Evolutionary conservation across 2,113 vertebrate species (phyloP).

Genomic region (Blennius ocellaris): DNA sequence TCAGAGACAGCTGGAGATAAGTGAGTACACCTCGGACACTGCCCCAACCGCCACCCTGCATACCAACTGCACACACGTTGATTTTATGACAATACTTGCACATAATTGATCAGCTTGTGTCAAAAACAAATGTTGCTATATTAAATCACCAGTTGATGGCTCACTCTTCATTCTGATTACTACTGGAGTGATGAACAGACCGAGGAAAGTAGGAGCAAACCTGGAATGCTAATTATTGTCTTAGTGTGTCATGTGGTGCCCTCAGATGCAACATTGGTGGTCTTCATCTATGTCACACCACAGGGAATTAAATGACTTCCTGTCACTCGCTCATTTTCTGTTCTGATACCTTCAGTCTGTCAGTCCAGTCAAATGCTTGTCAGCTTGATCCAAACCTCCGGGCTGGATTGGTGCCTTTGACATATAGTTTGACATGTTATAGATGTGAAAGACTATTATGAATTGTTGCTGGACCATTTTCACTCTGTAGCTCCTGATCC

Average conservation of each 20-base stretch:
- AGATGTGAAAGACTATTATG: background rate
- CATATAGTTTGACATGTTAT: background rate
- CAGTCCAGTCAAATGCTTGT: background rate
- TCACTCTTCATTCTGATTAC: too few relatives aligned
- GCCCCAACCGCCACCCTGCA: background rate
- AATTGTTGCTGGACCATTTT: background rate
- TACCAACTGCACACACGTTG: constrained; percentile 1
- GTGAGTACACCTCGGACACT: constrained; percentile 80
- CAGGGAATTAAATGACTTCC: background rate
- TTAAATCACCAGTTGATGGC: too few relatives aligned
- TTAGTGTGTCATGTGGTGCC: background rate
- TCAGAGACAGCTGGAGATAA: constrained; percentile 94
- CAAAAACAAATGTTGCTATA: background rate
- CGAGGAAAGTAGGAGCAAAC: too few relatives aligned
- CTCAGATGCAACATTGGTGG: background rate
- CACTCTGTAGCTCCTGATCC: too few relatives aligned
- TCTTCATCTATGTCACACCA: background rate
- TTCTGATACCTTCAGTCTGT: background rate
- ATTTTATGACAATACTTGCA: background rate
- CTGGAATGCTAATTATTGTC: background rate
- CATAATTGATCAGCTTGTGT: background rate
- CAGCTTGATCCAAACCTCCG: background rate
- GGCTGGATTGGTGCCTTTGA: background rate
- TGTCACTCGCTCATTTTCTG: background rate
- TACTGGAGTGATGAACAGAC: too few relatives aligned